These are phyloP conservation scores for Zophobas atratus DNA, from an alignment of 1,140 invertebrate species.

Conservation along the genomic window DNA sequence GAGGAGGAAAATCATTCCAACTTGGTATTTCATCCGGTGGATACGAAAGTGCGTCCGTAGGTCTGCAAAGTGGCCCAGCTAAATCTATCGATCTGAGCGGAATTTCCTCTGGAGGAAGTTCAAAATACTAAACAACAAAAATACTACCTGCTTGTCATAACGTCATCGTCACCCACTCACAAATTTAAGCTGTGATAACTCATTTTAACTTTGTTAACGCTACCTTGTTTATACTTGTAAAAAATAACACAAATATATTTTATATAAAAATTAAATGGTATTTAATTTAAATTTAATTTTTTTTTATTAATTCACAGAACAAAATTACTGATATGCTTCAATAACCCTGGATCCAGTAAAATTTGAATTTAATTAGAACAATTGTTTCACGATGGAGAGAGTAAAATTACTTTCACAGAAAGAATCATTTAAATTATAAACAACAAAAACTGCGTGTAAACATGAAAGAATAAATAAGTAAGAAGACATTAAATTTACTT, in stretches of 20 bases:
- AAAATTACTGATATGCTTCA: no score
- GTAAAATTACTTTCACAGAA: conserved; percentile 8
- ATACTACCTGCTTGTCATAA: not conserved
- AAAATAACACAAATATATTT: not conserved
- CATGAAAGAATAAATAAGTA: no score
- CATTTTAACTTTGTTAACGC: conserved; percentile 25
- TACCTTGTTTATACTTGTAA: not conserved
- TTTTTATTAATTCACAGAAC: no score
- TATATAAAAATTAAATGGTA: no score
- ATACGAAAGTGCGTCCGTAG: not conserved
- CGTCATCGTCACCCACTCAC: conserved; percentile 4
- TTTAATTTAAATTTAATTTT: no score
- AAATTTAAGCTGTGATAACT: conserved; percentile 30
- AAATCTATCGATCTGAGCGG: not conserved
- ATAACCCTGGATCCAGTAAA: no score
- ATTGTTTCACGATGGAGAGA: not conserved
- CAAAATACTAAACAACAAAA: conserved; percentile 34
- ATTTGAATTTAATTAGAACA: no score
- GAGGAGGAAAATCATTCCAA: no score
- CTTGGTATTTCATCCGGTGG: not conserved
- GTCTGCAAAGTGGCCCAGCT: no score
- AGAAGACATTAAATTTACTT: no score
- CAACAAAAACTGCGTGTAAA: not conserved
- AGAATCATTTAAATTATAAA: not conserved
- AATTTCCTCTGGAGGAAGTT: conserved; percentile 17